Evolutionary conservation across 1,140 invertebrate species (phyloP).

Genomic region (Capitella teleta): DNA sequence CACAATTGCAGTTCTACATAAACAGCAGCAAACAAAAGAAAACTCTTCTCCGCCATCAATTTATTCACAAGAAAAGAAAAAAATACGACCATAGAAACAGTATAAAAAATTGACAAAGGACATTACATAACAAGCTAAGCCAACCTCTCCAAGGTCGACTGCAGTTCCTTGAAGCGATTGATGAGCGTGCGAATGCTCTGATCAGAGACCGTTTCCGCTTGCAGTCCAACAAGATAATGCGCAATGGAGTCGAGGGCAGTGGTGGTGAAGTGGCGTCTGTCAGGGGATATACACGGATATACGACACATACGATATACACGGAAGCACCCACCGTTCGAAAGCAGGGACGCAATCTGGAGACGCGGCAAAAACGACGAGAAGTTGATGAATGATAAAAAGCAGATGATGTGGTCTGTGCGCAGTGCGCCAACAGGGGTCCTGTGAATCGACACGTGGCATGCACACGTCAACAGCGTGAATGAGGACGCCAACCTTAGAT

Average conservation of each 20-base stretch:
- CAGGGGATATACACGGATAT: conserved; percentile 5
- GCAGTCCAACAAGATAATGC: conserved; percentile 39
- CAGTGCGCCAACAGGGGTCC: conserved; percentile 34
- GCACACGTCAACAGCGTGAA: not conserved
- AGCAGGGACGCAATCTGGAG: conserved; percentile 19
- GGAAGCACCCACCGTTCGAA: conserved; percentile 31
- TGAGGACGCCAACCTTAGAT: conserved; percentile 27
- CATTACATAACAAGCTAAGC: too few relatives aligned
- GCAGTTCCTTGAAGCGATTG: conserved; percentile 25
- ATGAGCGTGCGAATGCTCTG: conserved; percentile 19
- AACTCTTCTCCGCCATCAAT: too few relatives aligned
- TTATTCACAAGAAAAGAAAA: too few relatives aligned
- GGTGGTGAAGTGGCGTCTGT: conserved; percentile 31
- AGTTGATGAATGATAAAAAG: conserved; percentile 29
- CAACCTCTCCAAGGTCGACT: conserved; percentile 29
- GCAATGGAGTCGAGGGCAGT: conserved; percentile 35
- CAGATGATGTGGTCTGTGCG: conserved; percentile 33
- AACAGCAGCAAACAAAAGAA: too few relatives aligned
- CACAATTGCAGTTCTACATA: too few relatives aligned
- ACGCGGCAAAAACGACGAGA: conserved; percentile 25
- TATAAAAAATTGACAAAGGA: too few relatives aligned
- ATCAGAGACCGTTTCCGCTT: conserved; percentile 30
- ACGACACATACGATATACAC: not conserved
- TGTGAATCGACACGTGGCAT: conserved; percentile 8
- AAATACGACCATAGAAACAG: too few relatives aligned